A percentile compares a stretch with the other conserved stretches of the same genome.
These are phyloP conservation scores for Pterocles orientalis DNA, from an alignment of 2,113 vertebrate genomes.

Conservation along the genomic window DNA sequence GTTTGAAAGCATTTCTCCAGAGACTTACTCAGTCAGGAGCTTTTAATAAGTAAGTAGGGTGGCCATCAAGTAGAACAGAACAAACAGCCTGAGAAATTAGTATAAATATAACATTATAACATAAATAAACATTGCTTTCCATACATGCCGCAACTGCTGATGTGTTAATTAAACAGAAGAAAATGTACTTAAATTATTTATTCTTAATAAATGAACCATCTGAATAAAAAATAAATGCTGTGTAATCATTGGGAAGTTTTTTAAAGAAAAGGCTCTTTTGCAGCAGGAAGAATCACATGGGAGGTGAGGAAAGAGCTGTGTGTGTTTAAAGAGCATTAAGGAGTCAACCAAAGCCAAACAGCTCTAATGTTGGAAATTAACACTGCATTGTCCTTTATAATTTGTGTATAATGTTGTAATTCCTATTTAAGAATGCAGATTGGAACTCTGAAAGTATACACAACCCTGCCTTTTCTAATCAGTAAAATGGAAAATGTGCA, in stretches of 20 bases:
- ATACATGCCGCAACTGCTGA: slow-evolving; percentile 21
- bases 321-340: slow-evolving; percentile 10
- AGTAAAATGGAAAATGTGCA: background rate
- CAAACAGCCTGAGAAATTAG: slow-evolving; percentile 6
- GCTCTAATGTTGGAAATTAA: background rate
- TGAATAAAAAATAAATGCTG: slow-evolving; percentile 57
- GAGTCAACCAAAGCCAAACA: background rate
- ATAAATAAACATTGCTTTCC: background rate
- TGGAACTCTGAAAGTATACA: background rate
- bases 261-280: slow-evolving; percentile 22
- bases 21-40: slow-evolving; percentile 29
- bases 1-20: background rate
- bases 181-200: slow-evolving; percentile 69
- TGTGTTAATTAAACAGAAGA: slow-evolving; percentile 64
- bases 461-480: background rate
- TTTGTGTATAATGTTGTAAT: background rate
- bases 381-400: background rate
- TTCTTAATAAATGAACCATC: slow-evolving; percentile 50
- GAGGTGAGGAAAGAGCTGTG: background rate
- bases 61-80: slow-evolving; percentile 17
- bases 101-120: background rate
- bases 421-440: background rate
- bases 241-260: slow-evolving; percentile 7
- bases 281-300: background rate
- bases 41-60: slow-evolving; percentile 49